phyloP scores from a whole-genome alignment of 2,113 vertebrate species.

The Pimephales promelas region DNA sequence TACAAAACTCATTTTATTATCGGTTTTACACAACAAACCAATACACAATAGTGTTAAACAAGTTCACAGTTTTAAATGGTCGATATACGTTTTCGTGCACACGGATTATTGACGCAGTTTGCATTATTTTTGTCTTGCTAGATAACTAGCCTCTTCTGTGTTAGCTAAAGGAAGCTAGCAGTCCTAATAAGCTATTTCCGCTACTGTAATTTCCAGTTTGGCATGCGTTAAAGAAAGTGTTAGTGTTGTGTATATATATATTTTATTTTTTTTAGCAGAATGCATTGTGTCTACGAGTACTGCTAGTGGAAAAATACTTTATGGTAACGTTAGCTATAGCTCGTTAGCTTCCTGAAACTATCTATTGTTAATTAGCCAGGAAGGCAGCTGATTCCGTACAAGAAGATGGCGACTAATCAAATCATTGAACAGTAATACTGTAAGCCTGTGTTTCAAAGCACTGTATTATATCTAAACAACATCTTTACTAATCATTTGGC shows the following conservation, averaged over 20 bases:
- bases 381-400: slow-evolving; percentile 14
- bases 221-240: no score
- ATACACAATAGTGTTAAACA: not conserved
- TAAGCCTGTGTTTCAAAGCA: not conserved
- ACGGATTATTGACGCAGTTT: not conserved
- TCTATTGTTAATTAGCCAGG: slow-evolving; percentile 50
- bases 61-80: not conserved
- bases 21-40: not conserved
- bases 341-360: not conserved
- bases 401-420: slow-evolving; percentile 2
- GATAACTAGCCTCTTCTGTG: not conserved
- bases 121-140: no score
- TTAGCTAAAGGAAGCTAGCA: slow-evolving; percentile 23
- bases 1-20: not conserved
- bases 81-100: not conserved
- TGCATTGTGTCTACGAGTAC: not conserved
- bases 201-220: not conserved
- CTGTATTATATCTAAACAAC: not conserved
- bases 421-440: not conserved
- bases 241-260: not conserved
- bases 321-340: slow-evolving; percentile 34
- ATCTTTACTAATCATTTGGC: no score
- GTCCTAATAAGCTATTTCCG: no score
- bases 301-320: not conserved
- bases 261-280: not conserved